Conservation (phyloP, 2,888 invertebrate genomes). For the Chelonus formosanus region DNA sequence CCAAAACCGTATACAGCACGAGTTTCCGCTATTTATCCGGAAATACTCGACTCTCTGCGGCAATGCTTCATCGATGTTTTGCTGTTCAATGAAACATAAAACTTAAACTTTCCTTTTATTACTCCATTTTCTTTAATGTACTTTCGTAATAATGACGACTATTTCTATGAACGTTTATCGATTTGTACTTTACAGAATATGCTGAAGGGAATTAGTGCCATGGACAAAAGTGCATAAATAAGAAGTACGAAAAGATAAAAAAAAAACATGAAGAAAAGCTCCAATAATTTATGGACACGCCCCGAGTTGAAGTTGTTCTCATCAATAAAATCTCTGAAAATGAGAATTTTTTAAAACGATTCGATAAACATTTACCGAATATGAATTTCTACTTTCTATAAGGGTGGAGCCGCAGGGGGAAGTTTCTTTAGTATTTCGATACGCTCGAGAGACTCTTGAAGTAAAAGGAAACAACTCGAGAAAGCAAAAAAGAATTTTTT, state of each 20-base stretch:
- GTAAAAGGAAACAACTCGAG: not conserved
- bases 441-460: constrained; percentile 2
- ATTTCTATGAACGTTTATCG: not conserved
- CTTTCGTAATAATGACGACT: not conserved
- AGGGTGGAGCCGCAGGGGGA: too few relatives aligned
- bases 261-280: not conserved
- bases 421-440: not conserved
- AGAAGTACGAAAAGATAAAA: not conserved
- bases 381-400: too few relatives aligned
- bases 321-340: too few relatives aligned
- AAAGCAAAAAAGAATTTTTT: not conserved
- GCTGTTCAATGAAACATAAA: not conserved
- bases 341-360: too few relatives aligned
- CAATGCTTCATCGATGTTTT: constrained; percentile 6
- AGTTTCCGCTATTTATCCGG: constrained; percentile 14
- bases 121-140: not conserved
- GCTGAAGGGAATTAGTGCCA: too few relatives aligned
- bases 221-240: too few relatives aligned
- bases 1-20: constrained; percentile 8
- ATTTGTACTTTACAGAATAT: too few relatives aligned
- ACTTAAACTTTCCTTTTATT: not conserved
- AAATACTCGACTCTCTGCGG: constrained; percentile 5
- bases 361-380: too few relatives aligned
- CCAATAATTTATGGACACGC: constrained; percentile 7
- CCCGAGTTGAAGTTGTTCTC: not conserved